Conservation (phyloP, 1,140 invertebrate species). For the Ostrea denselamellosa region DNA sequence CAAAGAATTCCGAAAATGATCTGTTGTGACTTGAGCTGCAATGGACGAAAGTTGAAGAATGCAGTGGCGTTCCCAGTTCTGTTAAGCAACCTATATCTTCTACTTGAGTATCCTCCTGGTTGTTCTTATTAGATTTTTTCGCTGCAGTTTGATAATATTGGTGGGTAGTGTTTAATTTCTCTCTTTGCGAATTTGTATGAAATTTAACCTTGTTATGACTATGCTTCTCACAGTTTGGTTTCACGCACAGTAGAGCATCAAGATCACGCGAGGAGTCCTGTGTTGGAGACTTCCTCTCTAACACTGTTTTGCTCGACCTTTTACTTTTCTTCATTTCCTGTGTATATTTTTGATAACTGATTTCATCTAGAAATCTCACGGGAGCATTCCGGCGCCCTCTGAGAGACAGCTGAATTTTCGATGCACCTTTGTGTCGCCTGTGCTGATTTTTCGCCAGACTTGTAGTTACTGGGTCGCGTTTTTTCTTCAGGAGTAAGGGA, state of each 20-base stretch:
- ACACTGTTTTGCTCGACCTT: not conserved
- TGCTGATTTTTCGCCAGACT: not conserved
- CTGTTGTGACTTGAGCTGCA: not conserved
- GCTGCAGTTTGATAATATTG: not conserved
- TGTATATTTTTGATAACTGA: not conserved
- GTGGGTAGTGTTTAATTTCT: not conserved
- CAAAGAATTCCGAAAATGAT: not conserved
- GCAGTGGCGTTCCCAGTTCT: not conserved
- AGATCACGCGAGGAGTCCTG: not conserved
- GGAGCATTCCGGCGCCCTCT: not conserved
- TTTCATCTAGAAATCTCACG: not conserved
- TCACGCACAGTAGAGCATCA: not conserved
- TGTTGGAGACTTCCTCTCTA: not conserved
- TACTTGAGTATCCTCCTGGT: not conserved
- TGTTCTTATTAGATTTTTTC: not conserved
- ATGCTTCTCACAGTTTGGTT: constrained; percentile 1
- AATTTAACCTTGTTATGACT: not conserved
- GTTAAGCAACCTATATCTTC: not conserved
- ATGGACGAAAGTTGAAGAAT: constrained; percentile 25
- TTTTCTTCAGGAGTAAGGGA: not conserved
- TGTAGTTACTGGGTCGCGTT: not conserved
- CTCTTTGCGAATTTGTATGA: not conserved
- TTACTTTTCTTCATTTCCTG: not conserved
- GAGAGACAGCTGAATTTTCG: not conserved
- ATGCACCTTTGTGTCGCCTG: not conserved